phyloP scores from a whole-genome alignment of 2,888 invertebrate species.

The Brachyopa scutellaris region DNA sequence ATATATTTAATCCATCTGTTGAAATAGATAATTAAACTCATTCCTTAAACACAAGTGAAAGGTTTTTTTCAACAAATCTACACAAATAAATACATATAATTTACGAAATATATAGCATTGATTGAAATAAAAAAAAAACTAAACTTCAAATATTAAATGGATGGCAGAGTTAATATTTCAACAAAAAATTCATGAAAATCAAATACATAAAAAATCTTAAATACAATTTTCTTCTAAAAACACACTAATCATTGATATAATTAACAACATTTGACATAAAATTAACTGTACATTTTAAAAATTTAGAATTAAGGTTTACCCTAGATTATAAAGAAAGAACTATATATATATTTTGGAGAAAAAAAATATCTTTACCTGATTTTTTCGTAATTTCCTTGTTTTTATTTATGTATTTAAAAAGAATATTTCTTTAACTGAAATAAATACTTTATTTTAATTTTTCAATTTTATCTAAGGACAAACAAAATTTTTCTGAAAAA shows the following conservation, averaged over 20 bases:
- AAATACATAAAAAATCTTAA: constrained; percentile 14
- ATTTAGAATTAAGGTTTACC: constrained; percentile 41
- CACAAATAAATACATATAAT: constrained; percentile 55
- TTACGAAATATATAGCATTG: constrained; percentile 74
- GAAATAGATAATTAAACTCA: constrained; percentile 65
- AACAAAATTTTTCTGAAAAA: constrained; percentile 39
- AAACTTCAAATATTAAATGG: constrained; percentile 24
- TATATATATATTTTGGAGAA: constrained; percentile 43
- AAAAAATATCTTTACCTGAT: constrained; percentile 34
- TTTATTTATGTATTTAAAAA: constrained; percentile 41
- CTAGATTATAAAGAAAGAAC: constrained; percentile 34
- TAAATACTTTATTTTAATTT: constrained; percentile 15
- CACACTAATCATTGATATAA: constrained; percentile 42
- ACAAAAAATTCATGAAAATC: constrained; percentile 26
- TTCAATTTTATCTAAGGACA: constrained; percentile 43
- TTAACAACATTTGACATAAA: constrained; percentile 38
- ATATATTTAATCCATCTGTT: constrained; percentile 64
- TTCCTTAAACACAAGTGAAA: constrained; percentile 56
- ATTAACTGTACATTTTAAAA: constrained; percentile 55
- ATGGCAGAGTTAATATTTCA: constrained; percentile 35
- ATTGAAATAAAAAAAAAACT: constrained; percentile 70
- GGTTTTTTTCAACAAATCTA: constrained; percentile 32
- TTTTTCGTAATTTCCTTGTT: constrained; percentile 34
- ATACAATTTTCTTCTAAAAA: constrained; percentile 24
- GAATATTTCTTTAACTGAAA: constrained; percentile 7